These are phyloP conservation scores for Hyphantria cunea DNA, from an alignment of 1,140 invertebrate genomes.

Conservation along the genomic window DNA sequence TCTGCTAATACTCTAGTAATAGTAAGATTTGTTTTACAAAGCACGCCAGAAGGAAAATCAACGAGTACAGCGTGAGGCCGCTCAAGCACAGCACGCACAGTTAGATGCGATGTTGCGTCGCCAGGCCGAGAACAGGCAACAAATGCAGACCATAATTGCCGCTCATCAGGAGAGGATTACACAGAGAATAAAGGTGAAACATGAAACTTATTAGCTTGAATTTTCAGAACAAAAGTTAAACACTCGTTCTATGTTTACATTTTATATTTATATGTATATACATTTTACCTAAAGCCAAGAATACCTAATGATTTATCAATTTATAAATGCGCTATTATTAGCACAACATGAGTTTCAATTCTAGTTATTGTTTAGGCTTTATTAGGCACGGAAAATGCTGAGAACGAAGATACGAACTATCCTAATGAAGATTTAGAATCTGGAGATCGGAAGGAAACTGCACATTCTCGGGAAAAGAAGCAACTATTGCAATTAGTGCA, in stretches of 20 bases:
- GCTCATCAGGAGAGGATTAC: conserved; percentile 76
- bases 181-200: conserved; percentile 71
- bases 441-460: conserved; percentile 46
- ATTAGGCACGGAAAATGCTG: conserved; percentile 45
- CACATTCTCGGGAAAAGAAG: conserved; percentile 62
- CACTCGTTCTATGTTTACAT: no score
- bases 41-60: conserved; percentile 74
- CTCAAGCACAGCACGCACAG: conserved; percentile 63
- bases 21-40: no score
- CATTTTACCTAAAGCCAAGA: no score
- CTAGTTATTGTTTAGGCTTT: conserved; percentile 49
- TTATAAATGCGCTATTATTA: no score
- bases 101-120: conserved; percentile 65
- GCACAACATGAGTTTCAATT: neutral
- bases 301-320: no score
- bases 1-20: no score
- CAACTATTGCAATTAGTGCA: conserved; percentile 72
- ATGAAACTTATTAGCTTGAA: no score
- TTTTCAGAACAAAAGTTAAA: no score
- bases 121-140: conserved; percentile 63
- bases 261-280: no score
- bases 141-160: conserved; percentile 75
- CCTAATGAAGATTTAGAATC: conserved; percentile 30
- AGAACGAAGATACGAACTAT: conserved; percentile 35
- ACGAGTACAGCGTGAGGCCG: conserved; percentile 68